These are phyloP conservation scores for Gila robusta DNA, from an alignment of 2,797 vertebrate genomes.

Conservation along the genomic window DNA sequence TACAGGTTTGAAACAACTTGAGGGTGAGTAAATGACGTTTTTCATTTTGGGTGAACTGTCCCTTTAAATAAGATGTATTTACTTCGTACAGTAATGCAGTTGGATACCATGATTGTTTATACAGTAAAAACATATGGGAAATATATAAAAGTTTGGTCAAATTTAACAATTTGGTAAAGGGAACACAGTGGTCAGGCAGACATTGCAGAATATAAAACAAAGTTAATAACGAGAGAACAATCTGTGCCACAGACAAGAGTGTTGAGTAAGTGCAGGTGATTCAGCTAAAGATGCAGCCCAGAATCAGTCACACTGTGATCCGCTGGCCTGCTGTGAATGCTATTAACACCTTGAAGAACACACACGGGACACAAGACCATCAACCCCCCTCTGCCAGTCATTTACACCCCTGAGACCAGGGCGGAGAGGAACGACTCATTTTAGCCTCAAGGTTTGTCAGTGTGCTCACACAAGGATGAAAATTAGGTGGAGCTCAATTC, in stretches of 20 bases:
- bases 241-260: conserved; percentile 69
- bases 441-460: not conserved
- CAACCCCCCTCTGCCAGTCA: conserved; percentile 13
- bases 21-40: no score
- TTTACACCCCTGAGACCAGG: not conserved
- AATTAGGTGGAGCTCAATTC: conserved; percentile 72
- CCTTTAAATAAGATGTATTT: no score
- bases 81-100: not conserved
- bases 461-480: conserved; percentile 7
- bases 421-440: conserved; percentile 2
- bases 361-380: not conserved
- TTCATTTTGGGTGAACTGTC: no score
- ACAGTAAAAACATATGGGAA: not conserved
- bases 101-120: not conserved
- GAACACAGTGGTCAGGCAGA: conserved; percentile 49
- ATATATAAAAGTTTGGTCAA: not conserved
- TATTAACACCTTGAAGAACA: conserved; percentile 30
- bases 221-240: conserved; percentile 62
- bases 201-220: not conserved
- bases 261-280: conserved; percentile 56
- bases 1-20: no score
- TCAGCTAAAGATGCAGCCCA: conserved; percentile 30
- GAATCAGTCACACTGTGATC: conserved; percentile 31
- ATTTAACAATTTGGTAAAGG: conserved; percentile 17
- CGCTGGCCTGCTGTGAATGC: conserved; percentile 5